Evolutionary conservation across 2,113 vertebrate genomes (phyloP).

Genomic region (Phaethon lepturus): DNA sequence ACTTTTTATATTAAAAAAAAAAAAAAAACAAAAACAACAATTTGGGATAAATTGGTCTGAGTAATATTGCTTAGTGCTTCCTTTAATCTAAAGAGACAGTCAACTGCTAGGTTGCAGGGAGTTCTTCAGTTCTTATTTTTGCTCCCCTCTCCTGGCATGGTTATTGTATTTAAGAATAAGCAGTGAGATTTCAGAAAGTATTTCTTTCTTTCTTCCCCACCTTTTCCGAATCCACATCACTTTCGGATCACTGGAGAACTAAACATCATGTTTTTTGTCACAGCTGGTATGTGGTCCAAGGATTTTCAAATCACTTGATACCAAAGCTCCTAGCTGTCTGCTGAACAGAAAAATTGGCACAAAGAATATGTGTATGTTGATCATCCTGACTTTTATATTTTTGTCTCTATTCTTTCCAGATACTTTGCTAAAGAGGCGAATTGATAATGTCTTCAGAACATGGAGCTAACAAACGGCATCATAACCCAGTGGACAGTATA

Average conservation of each 20-base stretch:
- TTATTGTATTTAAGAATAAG: not conserved
- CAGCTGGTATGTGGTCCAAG: not conserved
- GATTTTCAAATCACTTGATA: not conserved
- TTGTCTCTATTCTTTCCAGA: not conserved
- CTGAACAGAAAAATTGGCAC: fast-evolving
- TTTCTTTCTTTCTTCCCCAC: not conserved
- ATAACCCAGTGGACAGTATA: conserved; percentile 91
- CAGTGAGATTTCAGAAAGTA: not conserved
- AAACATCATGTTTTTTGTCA: not conserved
- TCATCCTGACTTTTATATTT: not conserved
- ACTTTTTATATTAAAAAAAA: not conserved
- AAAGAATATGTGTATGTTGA: not conserved
- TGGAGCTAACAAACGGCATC: conserved; percentile 64
- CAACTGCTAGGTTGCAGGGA: not conserved
- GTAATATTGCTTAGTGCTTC: not conserved
- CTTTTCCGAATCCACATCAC: not conserved
- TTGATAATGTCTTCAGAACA: conserved; percentile 4
- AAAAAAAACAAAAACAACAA: too few species aligned
- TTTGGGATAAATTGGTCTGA: not conserved
- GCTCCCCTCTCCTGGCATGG: fast-evolving
- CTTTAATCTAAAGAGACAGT: not conserved
- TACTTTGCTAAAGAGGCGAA: not conserved
- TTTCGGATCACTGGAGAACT: not conserved
- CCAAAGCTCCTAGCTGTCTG: not conserved
- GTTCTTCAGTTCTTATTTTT: not conserved